Base-by-base conservation (phyloP, 2,888 invertebrate species). In the Drosophila kambysellisi region DNA sequence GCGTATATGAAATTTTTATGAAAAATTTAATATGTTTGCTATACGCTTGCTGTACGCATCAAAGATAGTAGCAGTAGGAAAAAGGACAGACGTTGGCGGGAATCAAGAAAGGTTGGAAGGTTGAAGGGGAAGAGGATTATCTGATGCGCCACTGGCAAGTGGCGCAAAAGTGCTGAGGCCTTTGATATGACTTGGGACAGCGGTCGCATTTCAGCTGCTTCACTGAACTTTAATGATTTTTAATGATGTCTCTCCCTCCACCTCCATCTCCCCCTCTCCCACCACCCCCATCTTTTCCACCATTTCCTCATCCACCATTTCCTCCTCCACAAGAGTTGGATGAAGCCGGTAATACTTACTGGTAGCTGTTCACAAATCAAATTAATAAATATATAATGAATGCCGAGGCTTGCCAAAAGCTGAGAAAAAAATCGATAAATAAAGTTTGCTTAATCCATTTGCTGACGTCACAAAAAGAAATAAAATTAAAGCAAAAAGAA, bases 211-310 rank as follows among this genome's bases (percentile, higher is more conserved):
- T 82, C 70, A 64, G 61, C 71, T 71, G 85, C 81, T 81, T 88
- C 85, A 84, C 69, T 81, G 89, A 65, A 70, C 88, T 82, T 88
- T 84, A 81, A 86, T 89, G 86, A 84, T 82, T 86, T 89, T 82
- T 79, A 86, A 87, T 86, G 84, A 81, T 61, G 62, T 64, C 25
- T 29, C 29, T 7, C 50, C 30, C 33, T n/a, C 17, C 20, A 12
- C 30, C 20, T 7, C 64, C 32, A 0, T 7, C 39, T 8, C 11
- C 50, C n/a, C 3, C 4, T 12, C 17, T 7, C 4, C 30, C 20
- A 11, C 3, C 59, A 17, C 1, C n/a, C 1, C 41, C 2, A 25
- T 25, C 20, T 25, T 25, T 25, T 25, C 20, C 20, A 9, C 30
- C 20, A 25, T 25, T 25, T 11, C 64, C 32, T 0, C 11, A 32